Conservation (phyloP, 2,797 vertebrate species). For the Danio choprae region DNA sequence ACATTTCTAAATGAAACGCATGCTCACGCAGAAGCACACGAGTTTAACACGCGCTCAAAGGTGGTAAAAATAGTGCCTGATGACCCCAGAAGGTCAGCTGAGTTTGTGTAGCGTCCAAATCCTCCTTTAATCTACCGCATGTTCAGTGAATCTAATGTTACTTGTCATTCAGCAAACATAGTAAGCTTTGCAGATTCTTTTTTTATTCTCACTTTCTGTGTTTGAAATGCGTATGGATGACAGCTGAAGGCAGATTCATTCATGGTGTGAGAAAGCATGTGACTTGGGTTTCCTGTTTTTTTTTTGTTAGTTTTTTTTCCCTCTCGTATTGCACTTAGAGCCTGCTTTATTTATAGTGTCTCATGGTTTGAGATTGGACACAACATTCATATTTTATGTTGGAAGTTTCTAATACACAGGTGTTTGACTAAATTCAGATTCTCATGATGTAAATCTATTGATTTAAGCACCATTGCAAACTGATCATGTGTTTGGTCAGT, state of each 20-base stretch:
- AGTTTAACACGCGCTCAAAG: background rate
- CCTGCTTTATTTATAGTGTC: slow-evolving; percentile 1
- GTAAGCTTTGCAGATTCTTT: background rate
- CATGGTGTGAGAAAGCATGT: slow-evolving; percentile 1
- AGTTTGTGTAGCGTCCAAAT: slow-evolving; percentile 22
- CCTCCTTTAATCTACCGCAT: background rate
- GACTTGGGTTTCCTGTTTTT: slow-evolving; percentile 6
- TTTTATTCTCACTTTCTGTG: slow-evolving; percentile 1
- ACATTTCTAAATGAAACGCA: background rate
- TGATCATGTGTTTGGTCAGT: background rate
- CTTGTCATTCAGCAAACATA: background rate
- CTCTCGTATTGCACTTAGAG: background rate
- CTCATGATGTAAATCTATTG: background rate
- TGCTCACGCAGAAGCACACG: background rate
- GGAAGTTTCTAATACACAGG: background rate
- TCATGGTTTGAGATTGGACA: background rate
- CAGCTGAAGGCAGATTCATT: slow-evolving; percentile 8
- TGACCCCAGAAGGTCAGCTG: slow-evolving; percentile 12
- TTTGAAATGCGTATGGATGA: background rate
- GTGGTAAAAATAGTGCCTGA: background rate
- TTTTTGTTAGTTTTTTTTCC: background rate
- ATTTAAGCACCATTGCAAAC: background rate
- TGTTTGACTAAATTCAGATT: slow-evolving; percentile 3
- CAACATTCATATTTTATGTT: background rate
- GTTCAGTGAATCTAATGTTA: background rate